phyloP scores from a whole-genome alignment of 2,797 vertebrate genomes.

The Cephalopachus bancanus region DNA sequence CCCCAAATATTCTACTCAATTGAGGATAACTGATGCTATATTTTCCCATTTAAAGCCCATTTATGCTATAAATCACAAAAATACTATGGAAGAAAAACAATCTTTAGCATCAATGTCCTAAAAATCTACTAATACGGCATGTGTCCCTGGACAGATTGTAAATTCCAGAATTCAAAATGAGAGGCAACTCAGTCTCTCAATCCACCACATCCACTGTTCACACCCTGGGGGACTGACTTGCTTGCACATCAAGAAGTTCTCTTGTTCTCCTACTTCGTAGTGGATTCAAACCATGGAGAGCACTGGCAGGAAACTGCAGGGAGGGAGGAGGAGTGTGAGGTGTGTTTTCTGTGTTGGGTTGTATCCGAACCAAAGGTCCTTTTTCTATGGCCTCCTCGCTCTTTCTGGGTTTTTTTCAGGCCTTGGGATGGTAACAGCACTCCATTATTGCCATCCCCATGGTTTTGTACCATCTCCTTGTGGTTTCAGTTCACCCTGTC shows the following conservation, averaged over 20 bases:
- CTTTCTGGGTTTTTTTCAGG: background rate
- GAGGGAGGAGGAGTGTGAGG: background rate
- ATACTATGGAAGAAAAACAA: background rate
- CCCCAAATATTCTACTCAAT: background rate
- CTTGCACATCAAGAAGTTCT: background rate
- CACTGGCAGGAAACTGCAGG: background rate
- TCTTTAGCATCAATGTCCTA: background rate
- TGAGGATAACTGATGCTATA: background rate
- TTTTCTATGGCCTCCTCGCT: background rate
- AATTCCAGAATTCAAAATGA: background rate
- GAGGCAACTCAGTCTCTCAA: background rate
- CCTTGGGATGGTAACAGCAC: background rate
- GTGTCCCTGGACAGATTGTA: background rate
- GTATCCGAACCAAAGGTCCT: background rate
- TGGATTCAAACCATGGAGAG: background rate
- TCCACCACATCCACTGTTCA: background rate
- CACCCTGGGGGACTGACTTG: background rate
- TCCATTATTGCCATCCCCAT: background rate
- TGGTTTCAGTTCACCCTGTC: background rate
- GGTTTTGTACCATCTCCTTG: background rate
- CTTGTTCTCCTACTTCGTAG: background rate
- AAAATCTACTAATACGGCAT: background rate
- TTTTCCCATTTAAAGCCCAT: background rate
- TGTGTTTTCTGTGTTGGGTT: background rate
- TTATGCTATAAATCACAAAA: slow-evolving; percentile 12